These are phyloP conservation scores for Drosophila leontia DNA, from an alignment of 1,140 invertebrate genomes.

Conservation along the genomic window DNA sequence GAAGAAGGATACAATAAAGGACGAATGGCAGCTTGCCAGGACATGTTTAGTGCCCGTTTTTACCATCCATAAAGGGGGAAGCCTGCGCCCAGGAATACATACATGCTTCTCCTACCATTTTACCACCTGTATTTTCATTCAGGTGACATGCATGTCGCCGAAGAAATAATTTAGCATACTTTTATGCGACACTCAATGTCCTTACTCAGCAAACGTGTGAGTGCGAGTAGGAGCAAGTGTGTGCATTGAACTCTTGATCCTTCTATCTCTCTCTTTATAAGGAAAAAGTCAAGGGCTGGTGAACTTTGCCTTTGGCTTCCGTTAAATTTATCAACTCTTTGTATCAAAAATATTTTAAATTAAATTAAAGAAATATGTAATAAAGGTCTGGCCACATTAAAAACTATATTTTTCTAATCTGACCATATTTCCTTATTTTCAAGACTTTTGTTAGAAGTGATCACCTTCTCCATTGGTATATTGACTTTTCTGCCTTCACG, in stretches of 20 bases:
- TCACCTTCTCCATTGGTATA: background rate
- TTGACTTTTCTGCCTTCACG: slow-evolving; percentile 7
- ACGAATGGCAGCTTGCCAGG: slow-evolving; percentile 45
- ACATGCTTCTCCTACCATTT: background rate
- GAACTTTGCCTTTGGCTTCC: background rate
- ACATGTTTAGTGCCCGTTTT: slow-evolving; percentile 47
- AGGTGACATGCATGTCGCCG: slow-evolving; percentile 22
- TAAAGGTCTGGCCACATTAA: background rate
- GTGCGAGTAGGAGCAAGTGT: background rate
- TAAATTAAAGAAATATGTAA: background rate
- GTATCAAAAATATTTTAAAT: background rate
- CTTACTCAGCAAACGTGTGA: background rate
- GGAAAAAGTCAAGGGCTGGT: background rate
- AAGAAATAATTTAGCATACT: slow-evolving; percentile 60
- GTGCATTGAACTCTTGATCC: slow-evolving; percentile 3
- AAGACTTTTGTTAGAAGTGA: background rate
- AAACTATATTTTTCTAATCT: background rate
- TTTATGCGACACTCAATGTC: slow-evolving; percentile 24
- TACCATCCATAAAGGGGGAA: slow-evolving; percentile 29
- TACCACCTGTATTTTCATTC: slow-evolving; percentile 4
- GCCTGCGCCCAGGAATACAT: slow-evolving; percentile 13
- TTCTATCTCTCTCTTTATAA: background rate
- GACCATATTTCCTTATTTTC: background rate
- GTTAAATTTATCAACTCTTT: background rate
- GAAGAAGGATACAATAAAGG: slow-evolving; percentile 27